These are phyloP conservation scores for Dione juno DNA, from an alignment of 2,888 invertebrate species.

Conservation along the genomic window DNA sequence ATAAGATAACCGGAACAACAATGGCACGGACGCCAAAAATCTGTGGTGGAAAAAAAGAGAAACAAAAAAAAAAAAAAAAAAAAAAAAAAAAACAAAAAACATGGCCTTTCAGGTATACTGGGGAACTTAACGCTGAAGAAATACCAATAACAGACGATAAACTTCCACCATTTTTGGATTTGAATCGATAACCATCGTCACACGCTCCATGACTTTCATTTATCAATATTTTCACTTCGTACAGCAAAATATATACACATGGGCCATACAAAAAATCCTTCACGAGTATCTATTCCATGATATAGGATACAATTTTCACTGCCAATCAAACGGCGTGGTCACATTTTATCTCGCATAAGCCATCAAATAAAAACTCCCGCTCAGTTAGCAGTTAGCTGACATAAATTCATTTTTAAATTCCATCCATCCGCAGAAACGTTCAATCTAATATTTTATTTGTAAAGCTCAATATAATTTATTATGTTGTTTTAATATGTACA, in stretches of 20 bases:
- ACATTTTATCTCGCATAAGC: slow-evolving; percentile 25
- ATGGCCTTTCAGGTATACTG: too few species aligned
- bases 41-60: too few species aligned
- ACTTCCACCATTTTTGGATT: too few species aligned
- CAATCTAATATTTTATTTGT: slow-evolving; percentile 41
- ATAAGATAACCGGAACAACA: too few species aligned
- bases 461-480: slow-evolving; percentile 26
- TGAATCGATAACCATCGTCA: not conserved
- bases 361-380: slow-evolving; percentile 36
- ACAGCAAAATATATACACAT: not conserved
- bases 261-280: not conserved
- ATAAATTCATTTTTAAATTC: slow-evolving; percentile 42
- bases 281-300: not conserved
- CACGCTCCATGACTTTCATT: not conserved
- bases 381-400: slow-evolving; percentile 18
- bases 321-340: not conserved
- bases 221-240: too few species aligned
- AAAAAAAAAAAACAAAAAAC: too few species aligned
- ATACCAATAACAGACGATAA: too few species aligned
- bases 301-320: not conserved
- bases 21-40: too few species aligned
- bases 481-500: slow-evolving; percentile 24
- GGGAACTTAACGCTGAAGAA: too few species aligned
- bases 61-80: too few species aligned
- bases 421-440: slow-evolving; percentile 34